Percentiles rank a stretch among this genome's conserved stretches.
phyloP scores from a whole-genome alignment of 2,888 invertebrate species.

The Cheilosia urbana region DNA sequence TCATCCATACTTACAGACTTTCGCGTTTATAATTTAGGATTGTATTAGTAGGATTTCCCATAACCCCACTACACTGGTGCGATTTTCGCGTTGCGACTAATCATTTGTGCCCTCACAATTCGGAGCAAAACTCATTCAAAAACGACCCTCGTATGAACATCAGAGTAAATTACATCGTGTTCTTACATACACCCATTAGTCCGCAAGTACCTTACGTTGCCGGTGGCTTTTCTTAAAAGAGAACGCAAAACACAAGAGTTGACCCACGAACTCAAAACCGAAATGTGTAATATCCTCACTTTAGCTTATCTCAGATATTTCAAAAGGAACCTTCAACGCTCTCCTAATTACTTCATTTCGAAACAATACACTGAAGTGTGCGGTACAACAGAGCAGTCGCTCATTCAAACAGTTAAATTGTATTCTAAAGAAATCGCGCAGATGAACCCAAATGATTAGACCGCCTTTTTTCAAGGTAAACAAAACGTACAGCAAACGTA shows the following conservation, averaged over 20 bases:
- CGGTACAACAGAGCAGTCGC: conserved; percentile 13
- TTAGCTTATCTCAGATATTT: conserved; percentile 50
- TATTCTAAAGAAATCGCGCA: conserved; percentile 61
- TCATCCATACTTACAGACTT: too few species aligned
- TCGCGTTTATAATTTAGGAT: too few species aligned
- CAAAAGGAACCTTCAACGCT: conserved; percentile 35
- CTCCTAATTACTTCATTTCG: conserved; percentile 64
- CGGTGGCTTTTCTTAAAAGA: background rate
- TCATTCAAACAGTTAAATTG: conserved; percentile 50
- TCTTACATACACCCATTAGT: too few species aligned
- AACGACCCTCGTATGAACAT: too few species aligned
- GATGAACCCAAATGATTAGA: conserved; percentile 67
- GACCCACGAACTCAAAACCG: conserved; percentile 38
- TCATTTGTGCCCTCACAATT: too few species aligned
- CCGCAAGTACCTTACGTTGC: too few species aligned
- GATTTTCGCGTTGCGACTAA: too few species aligned
- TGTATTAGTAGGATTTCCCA: too few species aligned
- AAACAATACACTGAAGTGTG: conserved; percentile 46
- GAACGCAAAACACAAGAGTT: conserved; percentile 26
- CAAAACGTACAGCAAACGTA: conserved; percentile 52
- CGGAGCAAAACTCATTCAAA: too few species aligned
- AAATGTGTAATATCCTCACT: conserved; percentile 31
- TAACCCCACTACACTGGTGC: too few species aligned
- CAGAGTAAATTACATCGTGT: too few species aligned
- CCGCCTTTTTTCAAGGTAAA: conserved; percentile 66